These are phyloP conservation scores for Platycercus adscitus DNA, from an alignment of 2,113 vertebrate genomes.

Conservation along the genomic window DNA sequence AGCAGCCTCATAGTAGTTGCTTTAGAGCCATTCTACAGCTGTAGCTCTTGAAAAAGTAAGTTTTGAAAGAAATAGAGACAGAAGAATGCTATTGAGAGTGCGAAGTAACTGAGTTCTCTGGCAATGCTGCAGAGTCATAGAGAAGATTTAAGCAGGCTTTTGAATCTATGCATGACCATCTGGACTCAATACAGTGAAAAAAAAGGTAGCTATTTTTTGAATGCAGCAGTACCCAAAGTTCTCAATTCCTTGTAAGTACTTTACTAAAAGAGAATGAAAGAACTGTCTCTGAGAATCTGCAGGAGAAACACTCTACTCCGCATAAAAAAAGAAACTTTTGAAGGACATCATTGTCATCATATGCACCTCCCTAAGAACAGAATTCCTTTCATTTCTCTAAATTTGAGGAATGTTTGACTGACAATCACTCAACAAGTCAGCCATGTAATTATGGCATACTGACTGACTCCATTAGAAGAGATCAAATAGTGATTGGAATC, in stretches of 20 bases:
- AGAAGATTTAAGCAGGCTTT: background rate
- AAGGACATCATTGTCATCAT: background rate
- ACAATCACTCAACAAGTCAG: slow-evolving; percentile 30
- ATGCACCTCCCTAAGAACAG: background rate
- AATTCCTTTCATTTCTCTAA: slow-evolving; percentile 19
- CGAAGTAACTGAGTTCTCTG: background rate
- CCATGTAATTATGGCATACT: slow-evolving; percentile 2
- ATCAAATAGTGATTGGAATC: slow-evolving; percentile 37
- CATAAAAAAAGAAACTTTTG: background rate
- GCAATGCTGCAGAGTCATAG: background rate
- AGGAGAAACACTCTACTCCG: background rate
- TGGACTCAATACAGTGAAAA: background rate
- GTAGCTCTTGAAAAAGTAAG: background rate
- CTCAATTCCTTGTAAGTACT: background rate
- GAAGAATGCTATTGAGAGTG: background rate
- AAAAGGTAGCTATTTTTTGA: background rate
- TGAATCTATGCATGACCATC: background rate
- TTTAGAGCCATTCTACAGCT: background rate
- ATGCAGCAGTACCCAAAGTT: background rate
- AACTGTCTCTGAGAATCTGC: background rate
- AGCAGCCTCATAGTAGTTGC: background rate
- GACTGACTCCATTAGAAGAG: slow-evolving; percentile 42
- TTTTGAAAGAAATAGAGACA: background rate
- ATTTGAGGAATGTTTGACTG: slow-evolving; percentile 11
- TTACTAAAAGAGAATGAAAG: background rate